phyloP scores from a whole-genome alignment of 1,140 invertebrate genomes.

The Venturia canescens region DNA sequence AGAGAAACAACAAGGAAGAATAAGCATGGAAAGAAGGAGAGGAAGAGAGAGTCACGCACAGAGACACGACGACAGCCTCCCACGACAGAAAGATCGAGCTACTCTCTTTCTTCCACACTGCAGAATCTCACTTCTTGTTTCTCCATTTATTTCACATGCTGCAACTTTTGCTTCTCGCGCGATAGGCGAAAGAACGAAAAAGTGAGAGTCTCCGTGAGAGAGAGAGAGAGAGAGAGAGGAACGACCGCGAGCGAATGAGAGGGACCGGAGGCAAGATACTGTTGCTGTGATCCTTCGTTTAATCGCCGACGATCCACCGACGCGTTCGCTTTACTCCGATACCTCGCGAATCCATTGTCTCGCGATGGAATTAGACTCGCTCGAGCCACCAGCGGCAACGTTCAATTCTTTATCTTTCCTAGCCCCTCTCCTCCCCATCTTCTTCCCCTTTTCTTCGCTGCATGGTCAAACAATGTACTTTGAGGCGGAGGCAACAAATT shows the following conservation, averaged over 20 bases:
- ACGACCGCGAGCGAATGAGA: conserved; percentile 6
- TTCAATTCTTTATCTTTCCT: conserved; percentile 20
- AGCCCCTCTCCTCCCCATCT: not conserved
- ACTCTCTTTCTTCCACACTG: conserved; percentile 13
- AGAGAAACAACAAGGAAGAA: not conserved
- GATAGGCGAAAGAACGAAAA: conserved; percentile 36
- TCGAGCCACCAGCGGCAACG: conserved; percentile 48
- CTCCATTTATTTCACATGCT: conserved; percentile 35
- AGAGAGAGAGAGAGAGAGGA: too few species aligned
- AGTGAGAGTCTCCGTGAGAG: not conserved
- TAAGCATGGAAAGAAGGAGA: not conserved
- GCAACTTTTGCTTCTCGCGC: conserved; percentile 50
- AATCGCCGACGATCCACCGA: conserved; percentile 57
- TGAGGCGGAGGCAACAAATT: too few species aligned
- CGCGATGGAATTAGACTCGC: conserved; percentile 66
- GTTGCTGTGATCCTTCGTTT: conserved; percentile 52
- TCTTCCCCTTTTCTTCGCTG: not conserved
- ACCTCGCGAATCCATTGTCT: conserved; percentile 65
- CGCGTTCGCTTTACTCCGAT: conserved; percentile 21
- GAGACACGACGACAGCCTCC: conserved; percentile 48
- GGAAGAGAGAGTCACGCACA: conserved; percentile 14
- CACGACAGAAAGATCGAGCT: conserved; percentile 37
- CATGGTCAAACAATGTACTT: not conserved
- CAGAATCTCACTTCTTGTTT: conserved; percentile 31
- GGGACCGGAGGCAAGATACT: conserved; percentile 8